Percentiles rank a stretch among this genome's conserved stretches.
Evolutionary conservation across 2,113 vertebrate species (phyloP).

Genomic region (Hylia prasina): DNA sequence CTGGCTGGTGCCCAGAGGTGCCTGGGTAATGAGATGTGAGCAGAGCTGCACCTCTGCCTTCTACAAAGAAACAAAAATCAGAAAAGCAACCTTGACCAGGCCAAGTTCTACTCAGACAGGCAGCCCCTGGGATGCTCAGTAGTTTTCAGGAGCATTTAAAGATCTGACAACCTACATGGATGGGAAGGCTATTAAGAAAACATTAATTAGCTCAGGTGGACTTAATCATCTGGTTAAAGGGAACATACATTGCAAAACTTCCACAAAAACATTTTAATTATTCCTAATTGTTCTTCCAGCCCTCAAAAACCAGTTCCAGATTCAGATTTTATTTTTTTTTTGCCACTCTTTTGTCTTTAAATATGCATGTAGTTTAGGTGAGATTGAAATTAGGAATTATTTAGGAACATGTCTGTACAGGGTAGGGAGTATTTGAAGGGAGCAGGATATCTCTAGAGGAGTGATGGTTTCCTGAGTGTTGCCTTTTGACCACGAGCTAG

Average conservation of each 20-base stretch:
- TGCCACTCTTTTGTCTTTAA: not conserved
- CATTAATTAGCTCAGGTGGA: conserved; percentile 21
- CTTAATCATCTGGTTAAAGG: not conserved
- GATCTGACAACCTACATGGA: not conserved
- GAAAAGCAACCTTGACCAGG: not conserved
- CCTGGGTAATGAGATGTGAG: not conserved
- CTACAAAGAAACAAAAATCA: not conserved
- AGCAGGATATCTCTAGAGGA: not conserved
- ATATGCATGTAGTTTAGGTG: not conserved
- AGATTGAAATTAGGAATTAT: not conserved
- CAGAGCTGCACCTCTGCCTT: accelerated
- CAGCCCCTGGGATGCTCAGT: not conserved
- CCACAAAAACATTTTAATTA: conserved; percentile 37
- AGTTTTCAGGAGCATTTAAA: not conserved
- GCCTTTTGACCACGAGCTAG: not conserved
- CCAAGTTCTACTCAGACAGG: not conserved
- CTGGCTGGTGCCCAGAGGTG: not conserved
- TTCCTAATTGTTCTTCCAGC: conserved; percentile 26
- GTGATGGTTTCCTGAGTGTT: not conserved
- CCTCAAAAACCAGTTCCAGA: conserved; percentile 18
- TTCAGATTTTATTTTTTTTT: not conserved
- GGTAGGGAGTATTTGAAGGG: not conserved
- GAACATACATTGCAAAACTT: conserved; percentile 7
- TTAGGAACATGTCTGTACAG: not conserved
- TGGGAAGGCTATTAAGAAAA: conserved; percentile 7